A percentile compares a stretch with the other conserved stretches of the same genome.
These are phyloP conservation scores for Dysdera silvatica DNA, from an alignment of 1,140 invertebrate species.

Conservation along the genomic window DNA sequence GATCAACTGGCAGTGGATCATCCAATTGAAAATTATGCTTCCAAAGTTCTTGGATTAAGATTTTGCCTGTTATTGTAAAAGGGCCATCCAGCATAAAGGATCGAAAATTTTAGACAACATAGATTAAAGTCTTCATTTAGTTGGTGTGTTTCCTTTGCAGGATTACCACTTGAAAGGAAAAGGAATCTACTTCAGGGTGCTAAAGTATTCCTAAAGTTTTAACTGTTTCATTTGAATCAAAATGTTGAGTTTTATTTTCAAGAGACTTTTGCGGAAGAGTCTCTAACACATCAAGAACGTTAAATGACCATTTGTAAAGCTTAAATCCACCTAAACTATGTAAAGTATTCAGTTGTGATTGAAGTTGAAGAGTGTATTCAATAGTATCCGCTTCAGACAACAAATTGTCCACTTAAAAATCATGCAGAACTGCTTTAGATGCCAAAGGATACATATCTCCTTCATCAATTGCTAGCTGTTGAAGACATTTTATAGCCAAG, in stretches of 20 bases:
- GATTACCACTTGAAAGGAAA: neutral
- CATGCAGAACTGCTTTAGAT: conserved; percentile 13
- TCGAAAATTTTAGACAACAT: conserved; percentile 43
- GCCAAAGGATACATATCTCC: conserved; percentile 30
- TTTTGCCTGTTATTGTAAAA: conserved; percentile 39
- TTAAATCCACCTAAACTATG: conserved; percentile 35
- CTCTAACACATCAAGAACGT: conserved; percentile 33
- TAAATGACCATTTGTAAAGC: conserved; percentile 43
- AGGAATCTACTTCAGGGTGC: conserved; percentile 23
- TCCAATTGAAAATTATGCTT: neutral
- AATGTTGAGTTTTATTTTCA: neutral
- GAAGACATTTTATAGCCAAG: conserved; percentile 35
- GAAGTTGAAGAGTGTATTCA: conserved; percentile 25
- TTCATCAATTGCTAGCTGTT: conserved; percentile 36
- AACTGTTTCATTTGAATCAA: neutral
- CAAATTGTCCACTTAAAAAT: conserved; percentile 38
- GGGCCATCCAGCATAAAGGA: conserved; percentile 43
- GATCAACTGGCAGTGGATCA: conserved; percentile 36
- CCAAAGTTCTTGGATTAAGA: neutral
- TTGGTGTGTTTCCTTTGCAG: neutral
- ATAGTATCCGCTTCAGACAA: conserved; percentile 27
- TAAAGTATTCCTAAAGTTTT: conserved; percentile 31
- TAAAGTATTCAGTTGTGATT: conserved; percentile 29
- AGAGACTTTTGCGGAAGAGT: neutral
- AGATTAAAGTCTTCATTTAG: conserved; percentile 31